phyloP scores from a whole-genome alignment of 2,797 vertebrate species.

The Arrhamphus sclerolepis region DNA sequence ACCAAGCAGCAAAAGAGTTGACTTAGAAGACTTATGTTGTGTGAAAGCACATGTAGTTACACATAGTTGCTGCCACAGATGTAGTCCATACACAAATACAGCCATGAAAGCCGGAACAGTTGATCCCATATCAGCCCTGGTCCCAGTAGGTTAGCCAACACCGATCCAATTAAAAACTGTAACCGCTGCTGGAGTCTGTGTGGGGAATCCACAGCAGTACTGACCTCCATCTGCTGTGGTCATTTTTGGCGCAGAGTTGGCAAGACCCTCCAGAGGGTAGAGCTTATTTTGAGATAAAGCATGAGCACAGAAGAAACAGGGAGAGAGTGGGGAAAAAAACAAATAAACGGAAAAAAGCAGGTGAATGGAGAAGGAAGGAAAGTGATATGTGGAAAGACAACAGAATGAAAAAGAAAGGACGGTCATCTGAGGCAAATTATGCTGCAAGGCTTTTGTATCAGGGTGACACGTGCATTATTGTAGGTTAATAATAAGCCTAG shows the following conservation, averaged over 20 bases:
- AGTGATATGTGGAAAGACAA: slow-evolving; percentile 7
- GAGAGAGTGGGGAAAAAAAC: slow-evolving; percentile 18
- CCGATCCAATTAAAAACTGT: slow-evolving; percentile 55
- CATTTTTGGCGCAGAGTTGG: slow-evolving; percentile 48
- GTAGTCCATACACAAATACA: slow-evolving; percentile 42
- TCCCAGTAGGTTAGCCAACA: slow-evolving; percentile 42
- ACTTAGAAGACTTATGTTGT: slow-evolving; percentile 40
- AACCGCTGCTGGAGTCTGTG: slow-evolving; percentile 34
- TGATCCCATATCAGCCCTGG: slow-evolving; percentile 38
- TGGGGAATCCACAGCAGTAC: slow-evolving; percentile 1
- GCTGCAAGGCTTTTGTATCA: slow-evolving; percentile 49
- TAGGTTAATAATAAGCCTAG: slow-evolving; percentile 77
- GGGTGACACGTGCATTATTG: slow-evolving; percentile 76
- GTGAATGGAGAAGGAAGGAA: slow-evolving; percentile 19
- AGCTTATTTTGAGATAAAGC: slow-evolving; percentile 21
- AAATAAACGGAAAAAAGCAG: slow-evolving; percentile 7
- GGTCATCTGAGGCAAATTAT: slow-evolving; percentile 54
- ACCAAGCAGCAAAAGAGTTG: slow-evolving; percentile 36
- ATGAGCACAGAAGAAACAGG: slow-evolving; percentile 8
- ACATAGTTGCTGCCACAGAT: slow-evolving; percentile 36
- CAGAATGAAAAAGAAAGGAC: slow-evolving; percentile 18
- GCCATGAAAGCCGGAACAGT: slow-evolving; percentile 28
- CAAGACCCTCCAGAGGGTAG: slow-evolving; percentile 23
- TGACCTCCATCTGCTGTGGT: slow-evolving; percentile 60
- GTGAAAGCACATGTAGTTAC: slow-evolving; percentile 42